Conservation (phyloP, 2,888 invertebrate genomes). For the Drosophila basisetae region DNA sequence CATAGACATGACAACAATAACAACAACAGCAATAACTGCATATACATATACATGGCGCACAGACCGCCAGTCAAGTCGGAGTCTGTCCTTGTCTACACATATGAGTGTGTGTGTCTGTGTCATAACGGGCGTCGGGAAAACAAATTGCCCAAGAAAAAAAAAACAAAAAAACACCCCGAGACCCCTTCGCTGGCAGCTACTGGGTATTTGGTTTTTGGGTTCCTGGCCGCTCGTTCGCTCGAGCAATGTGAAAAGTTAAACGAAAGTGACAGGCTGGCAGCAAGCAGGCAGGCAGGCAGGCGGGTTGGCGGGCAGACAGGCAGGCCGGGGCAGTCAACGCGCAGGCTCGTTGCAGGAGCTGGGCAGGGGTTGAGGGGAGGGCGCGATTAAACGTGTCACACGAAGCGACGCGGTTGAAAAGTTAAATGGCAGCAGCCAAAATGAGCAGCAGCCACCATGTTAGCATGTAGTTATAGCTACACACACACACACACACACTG, state of each 20-base stretch:
- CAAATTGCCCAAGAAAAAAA: conserved; percentile 71
- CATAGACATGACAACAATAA: conserved; percentile 75
- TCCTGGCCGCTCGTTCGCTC: conserved; percentile 17
- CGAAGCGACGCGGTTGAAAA: conserved; percentile 74
- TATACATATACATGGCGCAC: conserved; percentile 48
- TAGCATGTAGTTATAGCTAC: conserved; percentile 69
- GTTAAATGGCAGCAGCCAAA: conserved; percentile 75
- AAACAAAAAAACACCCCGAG: conserved; percentile 60
- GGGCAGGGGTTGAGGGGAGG: conserved; percentile 38
- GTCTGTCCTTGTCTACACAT: conserved; percentile 47
- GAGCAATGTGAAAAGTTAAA: conserved; percentile 70
- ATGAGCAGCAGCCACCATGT: conserved; percentile 76
- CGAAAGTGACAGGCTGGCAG: conserved; percentile 77
- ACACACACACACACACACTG: conserved; percentile 3
- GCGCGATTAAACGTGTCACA: conserved; percentile 79
- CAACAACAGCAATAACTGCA: conserved; percentile 45
- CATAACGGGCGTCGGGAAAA: conserved; percentile 76
- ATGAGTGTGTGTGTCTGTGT: conserved; percentile 45
- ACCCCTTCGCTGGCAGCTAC: conserved; percentile 35
- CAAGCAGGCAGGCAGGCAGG: conserved; percentile 3
- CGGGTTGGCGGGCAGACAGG: conserved; percentile 10
- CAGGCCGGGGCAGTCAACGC: conserved; percentile 39
- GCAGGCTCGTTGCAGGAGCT: conserved; percentile 48
- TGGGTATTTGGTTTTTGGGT: conserved; percentile 54
- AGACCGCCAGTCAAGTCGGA: conserved; percentile 58